A percentile compares a stretch with the other conserved stretches of the same genome.
Evolutionary conservation across 2,888 invertebrate genomes (phyloP).

Genomic region (Diarsia mendica): DNA sequence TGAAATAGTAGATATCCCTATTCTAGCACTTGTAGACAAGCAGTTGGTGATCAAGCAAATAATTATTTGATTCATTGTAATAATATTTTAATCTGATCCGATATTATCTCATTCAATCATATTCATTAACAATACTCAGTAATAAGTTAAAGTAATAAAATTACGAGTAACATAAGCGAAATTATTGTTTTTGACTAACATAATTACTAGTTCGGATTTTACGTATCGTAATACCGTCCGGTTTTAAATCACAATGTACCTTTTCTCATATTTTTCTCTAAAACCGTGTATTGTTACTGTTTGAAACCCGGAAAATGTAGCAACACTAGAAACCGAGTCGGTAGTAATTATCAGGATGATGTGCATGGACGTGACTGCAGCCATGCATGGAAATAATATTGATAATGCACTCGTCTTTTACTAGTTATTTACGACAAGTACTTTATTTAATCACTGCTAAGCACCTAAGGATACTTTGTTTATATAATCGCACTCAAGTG

Average conservation of each 20-base stretch:
- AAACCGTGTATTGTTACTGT: too few species aligned
- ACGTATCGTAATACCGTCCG: too few species aligned
- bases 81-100: neutral
- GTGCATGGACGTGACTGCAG: slow-evolving; percentile 32
- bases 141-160: neutral
- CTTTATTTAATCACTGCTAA: neutral
- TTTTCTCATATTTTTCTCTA: too few species aligned
- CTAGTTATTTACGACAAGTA: slow-evolving; percentile 2
- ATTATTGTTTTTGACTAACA: neutral
- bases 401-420: slow-evolving; percentile 6
- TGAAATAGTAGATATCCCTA: too few species aligned
- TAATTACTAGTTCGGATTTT: too few species aligned
- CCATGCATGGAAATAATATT: slow-evolving; percentile 27
- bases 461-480: slow-evolving; percentile 5
- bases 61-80: neutral
- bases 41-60: too few species aligned
- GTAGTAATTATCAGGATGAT: slow-evolving; percentile 9
- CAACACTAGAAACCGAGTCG: neutral
- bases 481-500: neutral
- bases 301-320: neutral
- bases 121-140: neutral
- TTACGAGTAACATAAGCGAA: neutral
- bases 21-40: too few species aligned
- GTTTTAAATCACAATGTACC: too few species aligned
- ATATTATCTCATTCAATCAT: neutral